Conservation (phyloP, 2,113 vertebrate genomes). For the Ceyx cyanopectus region DNA sequence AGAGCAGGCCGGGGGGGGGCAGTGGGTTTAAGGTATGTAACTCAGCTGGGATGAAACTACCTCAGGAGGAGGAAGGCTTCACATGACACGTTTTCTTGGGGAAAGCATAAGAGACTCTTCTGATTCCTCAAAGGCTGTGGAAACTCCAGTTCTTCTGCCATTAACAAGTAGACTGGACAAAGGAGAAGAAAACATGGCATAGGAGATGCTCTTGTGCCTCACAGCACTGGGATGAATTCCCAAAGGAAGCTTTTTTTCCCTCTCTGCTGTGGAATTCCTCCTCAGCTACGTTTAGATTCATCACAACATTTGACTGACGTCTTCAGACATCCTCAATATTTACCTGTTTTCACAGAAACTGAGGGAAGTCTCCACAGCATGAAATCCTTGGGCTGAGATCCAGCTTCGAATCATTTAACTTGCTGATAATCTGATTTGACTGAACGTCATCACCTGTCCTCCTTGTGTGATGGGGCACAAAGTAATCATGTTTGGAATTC, state of each 20-base stretch:
- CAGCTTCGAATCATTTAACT: slow-evolving; percentile 17
- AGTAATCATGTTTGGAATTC: slow-evolving; percentile 37
- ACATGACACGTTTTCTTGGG: neutral
- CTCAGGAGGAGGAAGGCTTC: neutral
- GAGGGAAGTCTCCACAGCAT: neutral
- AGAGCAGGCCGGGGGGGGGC: neutral
- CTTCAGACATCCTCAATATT: slow-evolving; percentile 5
- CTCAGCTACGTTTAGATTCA: neutral
- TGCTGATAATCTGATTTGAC: slow-evolving; percentile 24
- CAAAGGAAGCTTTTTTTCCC: neutral
- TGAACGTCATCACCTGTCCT: slow-evolving; percentile 24
- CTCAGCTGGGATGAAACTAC: neutral
- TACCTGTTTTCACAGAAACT: neutral
- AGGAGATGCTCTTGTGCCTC: neutral
- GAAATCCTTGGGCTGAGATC: neutral
- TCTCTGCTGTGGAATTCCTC: neutral
- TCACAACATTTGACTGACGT: neutral
- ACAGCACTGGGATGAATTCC: neutral
- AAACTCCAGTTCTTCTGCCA: neutral
- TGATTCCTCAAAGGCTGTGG: neutral
- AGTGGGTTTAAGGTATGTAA: neutral
- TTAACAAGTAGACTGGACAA: neutral
- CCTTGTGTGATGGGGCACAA: neutral
- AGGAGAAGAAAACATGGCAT: neutral
- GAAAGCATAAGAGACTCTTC: neutral